phyloP scores from a whole-genome alignment of 1,140 invertebrate species.

The Nasonia giraulti region DNA sequence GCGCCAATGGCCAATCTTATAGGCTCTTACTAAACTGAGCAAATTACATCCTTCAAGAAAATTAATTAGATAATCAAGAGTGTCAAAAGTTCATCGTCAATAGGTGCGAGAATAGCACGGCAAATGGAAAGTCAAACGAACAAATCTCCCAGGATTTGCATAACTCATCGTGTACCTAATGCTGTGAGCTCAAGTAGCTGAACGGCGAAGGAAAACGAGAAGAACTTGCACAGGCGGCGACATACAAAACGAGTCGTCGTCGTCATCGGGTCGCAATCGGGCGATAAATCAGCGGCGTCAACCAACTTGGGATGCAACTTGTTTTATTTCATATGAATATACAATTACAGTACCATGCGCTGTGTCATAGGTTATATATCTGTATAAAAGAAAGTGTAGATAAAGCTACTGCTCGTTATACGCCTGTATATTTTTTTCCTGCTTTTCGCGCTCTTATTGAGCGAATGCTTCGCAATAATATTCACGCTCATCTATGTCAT shows the following conservation, averaged over 20 bases:
- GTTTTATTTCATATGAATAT: slow-evolving; percentile 40
- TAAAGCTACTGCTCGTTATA: slow-evolving; percentile 8
- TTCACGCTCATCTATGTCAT: not conserved
- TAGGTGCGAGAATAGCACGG: not conserved
- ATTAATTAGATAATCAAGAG: slow-evolving; percentile 16
- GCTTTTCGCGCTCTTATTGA: not conserved
- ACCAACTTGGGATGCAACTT: slow-evolving; percentile 37
- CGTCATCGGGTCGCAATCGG: not conserved
- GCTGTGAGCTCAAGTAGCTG: not conserved
- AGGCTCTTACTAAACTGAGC: too few relatives aligned
- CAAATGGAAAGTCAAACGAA: slow-evolving; percentile 29
- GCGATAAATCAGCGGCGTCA: slow-evolving; percentile 36
- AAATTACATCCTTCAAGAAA: not conserved
- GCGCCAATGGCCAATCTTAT: too few relatives aligned
- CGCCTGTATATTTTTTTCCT: slow-evolving; percentile 31
- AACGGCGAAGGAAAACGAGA: not conserved
- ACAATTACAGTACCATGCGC: slow-evolving; percentile 32
- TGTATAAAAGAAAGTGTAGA: slow-evolving; percentile 32
- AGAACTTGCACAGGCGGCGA: not conserved
- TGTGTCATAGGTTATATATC: slow-evolving; percentile 24
- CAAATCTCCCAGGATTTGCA: slow-evolving; percentile 8
- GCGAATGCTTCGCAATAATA: not conserved
- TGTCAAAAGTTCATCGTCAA: slow-evolving; percentile 39
- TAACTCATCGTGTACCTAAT: not conserved
- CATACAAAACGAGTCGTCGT: not conserved